phyloP scores from a whole-genome alignment of 1,140 invertebrate genomes.

The Bradysia coprophila region DNA sequence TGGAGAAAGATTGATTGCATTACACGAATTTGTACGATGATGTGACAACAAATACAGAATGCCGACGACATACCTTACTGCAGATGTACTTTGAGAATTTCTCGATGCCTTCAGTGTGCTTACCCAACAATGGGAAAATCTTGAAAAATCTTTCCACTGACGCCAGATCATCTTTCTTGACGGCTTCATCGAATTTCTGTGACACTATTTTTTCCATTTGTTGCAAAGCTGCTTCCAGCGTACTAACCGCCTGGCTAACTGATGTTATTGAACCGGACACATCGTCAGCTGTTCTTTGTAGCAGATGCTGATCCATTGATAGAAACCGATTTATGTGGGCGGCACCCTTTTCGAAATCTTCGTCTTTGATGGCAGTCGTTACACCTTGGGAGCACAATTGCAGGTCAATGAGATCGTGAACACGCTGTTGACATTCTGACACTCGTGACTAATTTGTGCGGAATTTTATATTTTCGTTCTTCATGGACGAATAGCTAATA shows the following conservation, averaged over 20 bases:
- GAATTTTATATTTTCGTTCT: background rate
- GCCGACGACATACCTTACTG: no score
- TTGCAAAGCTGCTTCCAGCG: conserved; percentile 68
- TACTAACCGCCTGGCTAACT: conserved; percentile 37
- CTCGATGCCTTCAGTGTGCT: conserved; percentile 77
- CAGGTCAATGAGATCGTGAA: conserved; percentile 91
- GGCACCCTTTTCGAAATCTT: conserved; percentile 86
- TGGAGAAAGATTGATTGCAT: conserved; percentile 13
- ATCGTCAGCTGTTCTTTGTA: conserved; percentile 60
- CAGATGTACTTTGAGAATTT: conserved; percentile 87
- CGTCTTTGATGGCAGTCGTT: conserved; percentile 73
- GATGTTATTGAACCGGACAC: conserved; percentile 32
- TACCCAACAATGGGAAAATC: conserved; percentile 87
- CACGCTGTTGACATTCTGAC: conserved; percentile 82
- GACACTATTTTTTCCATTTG: conserved; percentile 46
- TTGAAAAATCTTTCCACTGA: conserved; percentile 97
- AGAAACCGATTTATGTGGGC: conserved; percentile 89
- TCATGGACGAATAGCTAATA: conserved; percentile 3
- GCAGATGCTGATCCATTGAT: conserved; percentile 80
- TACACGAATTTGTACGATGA: conserved; percentile 8
- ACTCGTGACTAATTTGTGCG: conserved; percentile 53
- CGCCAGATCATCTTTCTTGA: conserved; percentile 70
- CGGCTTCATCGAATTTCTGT: conserved; percentile 80
- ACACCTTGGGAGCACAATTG: conserved; percentile 93
- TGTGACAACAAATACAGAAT: no score